Evolutionary conservation across 2,888 invertebrate species (phyloP).

Genomic region (Dicranocentrus wangi): DNA sequence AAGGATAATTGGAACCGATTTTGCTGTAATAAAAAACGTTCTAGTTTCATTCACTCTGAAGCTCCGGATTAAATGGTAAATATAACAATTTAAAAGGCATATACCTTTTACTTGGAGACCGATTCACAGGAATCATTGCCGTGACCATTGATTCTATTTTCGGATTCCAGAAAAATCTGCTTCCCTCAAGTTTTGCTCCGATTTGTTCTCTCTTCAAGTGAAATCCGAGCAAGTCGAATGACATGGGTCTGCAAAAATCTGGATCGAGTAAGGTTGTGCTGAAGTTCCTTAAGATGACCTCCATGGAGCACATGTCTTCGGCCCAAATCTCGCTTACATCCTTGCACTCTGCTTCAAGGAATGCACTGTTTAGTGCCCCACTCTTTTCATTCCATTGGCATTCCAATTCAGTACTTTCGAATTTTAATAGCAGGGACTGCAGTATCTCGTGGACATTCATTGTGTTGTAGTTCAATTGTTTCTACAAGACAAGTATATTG

Average conservation of each 20-base stretch:
- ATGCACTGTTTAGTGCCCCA: constrained; percentile 68
- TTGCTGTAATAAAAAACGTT: constrained; percentile 14
- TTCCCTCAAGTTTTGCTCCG: constrained; percentile 71
- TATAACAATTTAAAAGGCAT: not conserved
- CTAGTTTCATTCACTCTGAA: not conserved
- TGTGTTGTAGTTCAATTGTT: constrained; percentile 29
- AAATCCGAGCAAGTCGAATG: constrained; percentile 69
- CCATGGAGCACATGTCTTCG: constrained; percentile 68
- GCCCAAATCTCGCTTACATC: constrained; percentile 67
- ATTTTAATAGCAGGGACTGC: constrained; percentile 64
- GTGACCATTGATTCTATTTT: constrained; percentile 56
- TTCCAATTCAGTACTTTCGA: constrained; percentile 70
- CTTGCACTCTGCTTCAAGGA: constrained; percentile 69
- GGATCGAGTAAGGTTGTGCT: constrained; percentile 66
- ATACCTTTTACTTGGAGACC: constrained; percentile 27
- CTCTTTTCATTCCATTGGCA: constrained; percentile 70
- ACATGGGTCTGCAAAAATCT: constrained; percentile 69
- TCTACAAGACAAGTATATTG: constrained; percentile 42
- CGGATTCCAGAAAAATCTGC: constrained; percentile 71
- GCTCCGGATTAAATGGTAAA: not conserved
- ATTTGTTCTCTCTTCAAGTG: constrained; percentile 70
- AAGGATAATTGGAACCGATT: constrained; percentile 31
- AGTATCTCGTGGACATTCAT: constrained; percentile 62
- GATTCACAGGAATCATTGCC: not conserved
- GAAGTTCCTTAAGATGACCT: constrained; percentile 70